Base-by-base conservation (phyloP, 1,140 invertebrate genomes). In the Cotesia typhae region DNA sequence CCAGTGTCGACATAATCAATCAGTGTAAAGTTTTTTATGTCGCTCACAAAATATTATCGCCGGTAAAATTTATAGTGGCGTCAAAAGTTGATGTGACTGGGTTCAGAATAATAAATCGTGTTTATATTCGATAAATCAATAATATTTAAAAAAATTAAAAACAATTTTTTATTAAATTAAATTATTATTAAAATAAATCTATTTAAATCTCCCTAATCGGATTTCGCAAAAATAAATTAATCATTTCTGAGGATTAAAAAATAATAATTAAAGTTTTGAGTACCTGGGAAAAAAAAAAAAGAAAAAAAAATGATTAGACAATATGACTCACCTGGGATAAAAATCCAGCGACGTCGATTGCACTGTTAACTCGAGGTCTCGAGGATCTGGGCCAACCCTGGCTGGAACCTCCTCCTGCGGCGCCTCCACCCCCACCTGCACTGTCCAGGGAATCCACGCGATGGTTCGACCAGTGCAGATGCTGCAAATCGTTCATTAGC, bases 261-360 rank as follows among this genome's bases (percentile, higher is more conserved):
- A 6, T 14, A 14, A 57, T 14, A 41, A 41, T 41, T 41, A 20
- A 61, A 20, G 10, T 28, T 28, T 28, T 28, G 20, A 28, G 20
- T 28, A 28, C 20, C 9, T 4, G n/a, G 17, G 55, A 20, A 37
- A 9, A 68, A 4, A 3, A 37, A n/a, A 47, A 37, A 14, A 7
- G 36, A 67, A 28, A 28, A 17, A 59, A 6, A 41, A 53, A 20
- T 47, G 64, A 69, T 74, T 51, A 41, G 14, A 72, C 53, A n/a
- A 10, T 37, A 67, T 17, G 38, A 74, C 83, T 92, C 92, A 82
- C 92, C 90, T 78, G 93, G 88, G 83, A 93, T 88, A 86, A 74
- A 79, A 94, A 93, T 57, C 92, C 92, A 10, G 91, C 89, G 1
- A 92, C 92, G 81, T 93, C 92, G 77, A 93, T 93, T 74, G 92